Evolutionary conservation across 2,888 invertebrate genomes (phyloP).

Genomic region (Drosophila mimica): DNA sequence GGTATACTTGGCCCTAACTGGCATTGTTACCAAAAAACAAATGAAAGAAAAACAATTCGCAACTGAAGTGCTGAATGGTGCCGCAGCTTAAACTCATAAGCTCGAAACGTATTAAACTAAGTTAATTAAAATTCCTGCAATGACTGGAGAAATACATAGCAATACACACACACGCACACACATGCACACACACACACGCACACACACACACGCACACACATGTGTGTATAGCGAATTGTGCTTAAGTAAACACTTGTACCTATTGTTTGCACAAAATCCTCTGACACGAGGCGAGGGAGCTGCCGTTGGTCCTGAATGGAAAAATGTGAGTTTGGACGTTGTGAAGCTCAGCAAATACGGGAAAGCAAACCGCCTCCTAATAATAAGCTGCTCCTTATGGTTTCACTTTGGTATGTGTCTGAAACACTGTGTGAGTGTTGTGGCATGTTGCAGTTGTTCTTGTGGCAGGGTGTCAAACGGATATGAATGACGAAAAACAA

Average conservation of each 20-base stretch:
- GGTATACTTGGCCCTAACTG: neutral
- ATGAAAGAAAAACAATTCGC: constrained; percentile 1
- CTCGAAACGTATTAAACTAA: constrained; percentile 52
- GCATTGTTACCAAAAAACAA: neutral
- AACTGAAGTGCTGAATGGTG: neutral
- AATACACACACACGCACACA: constrained; percentile 22
- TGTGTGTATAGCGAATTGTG: constrained; percentile 18
- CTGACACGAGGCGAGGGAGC: constrained; percentile 50
- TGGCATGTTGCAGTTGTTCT: neutral
- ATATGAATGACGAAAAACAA: constrained; percentile 60
- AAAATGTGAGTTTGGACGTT: constrained; percentile 32
- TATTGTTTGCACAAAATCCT: constrained; percentile 61
- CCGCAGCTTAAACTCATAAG: constrained; percentile 14
- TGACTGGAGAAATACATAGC: constrained; percentile 51
- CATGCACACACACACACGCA: constrained; percentile 15
- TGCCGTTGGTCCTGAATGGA: constrained; percentile 29
- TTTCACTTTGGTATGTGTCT: constrained; percentile 21
- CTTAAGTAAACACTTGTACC: constrained; percentile 54
- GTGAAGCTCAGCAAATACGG: constrained; percentile 56
- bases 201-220: constrained; percentile 20
- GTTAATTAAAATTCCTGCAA: constrained; percentile 78
- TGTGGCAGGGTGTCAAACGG: constrained; percentile 39
- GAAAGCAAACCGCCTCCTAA: constrained; percentile 45
- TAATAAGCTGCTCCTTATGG: constrained; percentile 66
- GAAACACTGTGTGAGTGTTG: constrained; percentile 7